Evolutionary conservation across 2,888 invertebrate species (phyloP), one percentile per base, ranked within the genome.

Genomic region (Eurois occulta): DNA sequence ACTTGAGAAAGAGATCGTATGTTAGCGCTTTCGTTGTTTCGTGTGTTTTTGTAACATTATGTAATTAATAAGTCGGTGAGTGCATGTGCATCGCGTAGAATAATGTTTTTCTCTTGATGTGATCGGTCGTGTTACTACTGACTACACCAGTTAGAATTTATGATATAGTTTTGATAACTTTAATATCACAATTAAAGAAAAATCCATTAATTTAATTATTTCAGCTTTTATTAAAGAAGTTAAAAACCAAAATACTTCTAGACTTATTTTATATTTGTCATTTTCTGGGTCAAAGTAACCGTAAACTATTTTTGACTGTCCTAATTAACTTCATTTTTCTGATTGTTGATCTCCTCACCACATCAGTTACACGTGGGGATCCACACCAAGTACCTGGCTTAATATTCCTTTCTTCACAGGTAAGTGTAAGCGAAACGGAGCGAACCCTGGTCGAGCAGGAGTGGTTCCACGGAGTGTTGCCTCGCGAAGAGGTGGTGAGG

Each of bases 391-490:
- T 58, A 52, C 68, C 41, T 35, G 71, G 67, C 48, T 81, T 67
- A 67, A 48, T 76, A 68, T 48, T 64, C 35, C 43, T 69, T 62
- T 74, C 75, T 86, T 46, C 86, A 52, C 48, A 96, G 96, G 95
- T 96, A 80, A 94, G 94, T 86, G 96, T 95, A 83, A 94, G 94
- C 71, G 96, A 97, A 89, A 96, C 95, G 32, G 98, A 97, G 91
- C 97, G 98, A 64, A 97, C 98, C 21, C 95, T 98, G 68, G 98
- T 99, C 84, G 99, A 99, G 89, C 99, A 99, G 95, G 99, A 99
- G 93, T 99, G 99, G 99, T 99, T 99, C 95, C 99, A 99, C 92
- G 99, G 99, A 0, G 99, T 99, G 21, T 95, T 99, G 79, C 99
- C 99, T 0, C 97, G 99, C 24, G 99, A 99, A 94, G 99, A 99